Evolutionary conservation across 2,797 vertebrate species (phyloP).

Genomic region (Mycteria americana): DNA sequence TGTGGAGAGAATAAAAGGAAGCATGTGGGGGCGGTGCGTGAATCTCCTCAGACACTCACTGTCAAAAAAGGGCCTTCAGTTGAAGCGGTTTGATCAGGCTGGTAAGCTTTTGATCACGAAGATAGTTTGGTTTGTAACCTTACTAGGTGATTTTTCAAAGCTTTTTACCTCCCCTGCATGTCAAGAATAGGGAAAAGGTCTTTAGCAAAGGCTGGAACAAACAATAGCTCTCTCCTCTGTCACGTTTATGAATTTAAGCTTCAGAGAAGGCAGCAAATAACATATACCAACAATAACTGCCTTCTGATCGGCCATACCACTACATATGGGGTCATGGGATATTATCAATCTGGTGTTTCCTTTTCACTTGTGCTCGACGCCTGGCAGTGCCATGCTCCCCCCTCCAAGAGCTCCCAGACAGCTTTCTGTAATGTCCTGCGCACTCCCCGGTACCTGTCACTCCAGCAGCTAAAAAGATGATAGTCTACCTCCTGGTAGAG

Average conservation of each 20-base stretch:
- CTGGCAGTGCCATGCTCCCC: neutral
- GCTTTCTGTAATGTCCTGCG: neutral
- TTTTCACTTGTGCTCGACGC: neutral
- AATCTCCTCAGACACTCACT: neutral
- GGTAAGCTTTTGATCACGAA: neutral
- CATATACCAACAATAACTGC: neutral
- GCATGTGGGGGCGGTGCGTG: neutral
- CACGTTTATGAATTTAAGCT: neutral
- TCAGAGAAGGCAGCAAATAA: neutral
- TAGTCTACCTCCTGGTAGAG: neutral
- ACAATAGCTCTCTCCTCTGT: neutral
- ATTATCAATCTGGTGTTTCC: neutral
- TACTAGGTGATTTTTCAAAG: constrained; percentile 45
- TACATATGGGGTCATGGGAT: neutral
- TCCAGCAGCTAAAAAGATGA: neutral
- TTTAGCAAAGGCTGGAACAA: neutral
- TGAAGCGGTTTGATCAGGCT: neutral
- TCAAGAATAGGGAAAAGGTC: constrained; percentile 11
- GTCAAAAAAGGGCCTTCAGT: neutral
- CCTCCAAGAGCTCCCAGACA: neutral
- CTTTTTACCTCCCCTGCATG: neutral
- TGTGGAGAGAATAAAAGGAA: neutral
- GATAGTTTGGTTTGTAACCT: neutral
- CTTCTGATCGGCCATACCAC: neutral
- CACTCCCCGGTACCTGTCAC: neutral